phyloP scores from a whole-genome alignment of 2,888 invertebrate genomes.

The Hemithea aestivaria region DNA sequence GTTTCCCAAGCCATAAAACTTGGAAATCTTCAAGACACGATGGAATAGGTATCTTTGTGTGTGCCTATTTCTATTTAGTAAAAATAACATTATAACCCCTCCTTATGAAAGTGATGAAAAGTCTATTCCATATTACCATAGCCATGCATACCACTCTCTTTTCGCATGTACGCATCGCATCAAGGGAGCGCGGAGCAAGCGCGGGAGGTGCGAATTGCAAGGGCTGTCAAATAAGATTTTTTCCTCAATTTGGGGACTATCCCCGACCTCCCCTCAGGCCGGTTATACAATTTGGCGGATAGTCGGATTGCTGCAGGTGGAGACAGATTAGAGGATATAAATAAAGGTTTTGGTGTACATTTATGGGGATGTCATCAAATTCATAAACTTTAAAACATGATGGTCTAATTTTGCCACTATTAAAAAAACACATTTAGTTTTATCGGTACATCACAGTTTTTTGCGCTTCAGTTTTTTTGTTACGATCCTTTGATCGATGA shows the following conservation, averaged over 20 bases:
- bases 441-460: no score
- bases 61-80: no score
- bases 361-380: no score
- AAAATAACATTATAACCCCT: background rate
- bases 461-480: no score
- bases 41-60: no score
- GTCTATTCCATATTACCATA: conserved; percentile 34
- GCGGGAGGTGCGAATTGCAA: conserved; percentile 62
- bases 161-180: conserved; percentile 24
- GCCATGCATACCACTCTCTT: conserved; percentile 50
- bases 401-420: no score
- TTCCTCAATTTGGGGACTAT: conserved; percentile 60
- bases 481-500: no score
- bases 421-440: no score
- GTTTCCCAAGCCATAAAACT: no score
- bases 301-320: conserved; percentile 32
- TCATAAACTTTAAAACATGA: no score
- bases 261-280: conserved; percentile 17
- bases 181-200: conserved; percentile 24
- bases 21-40: no score
- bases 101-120: conserved; percentile 7
- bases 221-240: conserved; percentile 74
- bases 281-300: conserved; percentile 62
- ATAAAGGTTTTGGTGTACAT: background rate
- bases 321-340: conserved; percentile 21